Evolutionary conservation across 2,888 invertebrate species (phyloP).

Genomic region (Piscicola geometra): DNA sequence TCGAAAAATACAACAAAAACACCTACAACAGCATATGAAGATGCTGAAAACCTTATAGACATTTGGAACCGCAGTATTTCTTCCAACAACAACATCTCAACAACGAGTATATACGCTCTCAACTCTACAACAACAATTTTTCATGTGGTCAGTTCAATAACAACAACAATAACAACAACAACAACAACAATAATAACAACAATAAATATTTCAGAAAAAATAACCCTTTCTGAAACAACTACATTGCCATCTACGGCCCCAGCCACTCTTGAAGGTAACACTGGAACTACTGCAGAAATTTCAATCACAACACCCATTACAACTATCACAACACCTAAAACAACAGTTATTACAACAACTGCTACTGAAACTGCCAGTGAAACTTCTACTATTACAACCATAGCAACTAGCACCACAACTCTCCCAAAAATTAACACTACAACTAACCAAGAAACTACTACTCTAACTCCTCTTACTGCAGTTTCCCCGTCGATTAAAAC

Average conservation of each 20-base stretch:
- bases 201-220: background rate
- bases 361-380: constrained; percentile 29
- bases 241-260: too few relatives aligned
- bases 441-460: constrained; percentile 8
- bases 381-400: constrained; percentile 38
- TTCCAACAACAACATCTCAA: too few relatives aligned
- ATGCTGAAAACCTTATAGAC: too few relatives aligned
- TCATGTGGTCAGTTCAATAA: too few relatives aligned
- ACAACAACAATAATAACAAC: background rate
- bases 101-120: too few relatives aligned
- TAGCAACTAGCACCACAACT: constrained; percentile 26
- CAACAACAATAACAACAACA: background rate
- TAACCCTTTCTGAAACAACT: too few relatives aligned
- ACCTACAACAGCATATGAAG: too few relatives aligned
- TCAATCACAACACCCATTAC: background rate
- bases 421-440: constrained; percentile 30
- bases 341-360: constrained; percentile 35
- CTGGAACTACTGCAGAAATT: too few relatives aligned
- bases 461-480: background rate
- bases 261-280: too few relatives aligned
- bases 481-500: background rate
- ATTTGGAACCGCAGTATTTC: too few relatives aligned
- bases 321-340: constrained; percentile 37
- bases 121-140: too few relatives aligned
- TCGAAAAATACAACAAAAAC: too few relatives aligned